phyloP scores from a whole-genome alignment of 2,888 invertebrate genomes.

The Campoletis raptor region DNA sequence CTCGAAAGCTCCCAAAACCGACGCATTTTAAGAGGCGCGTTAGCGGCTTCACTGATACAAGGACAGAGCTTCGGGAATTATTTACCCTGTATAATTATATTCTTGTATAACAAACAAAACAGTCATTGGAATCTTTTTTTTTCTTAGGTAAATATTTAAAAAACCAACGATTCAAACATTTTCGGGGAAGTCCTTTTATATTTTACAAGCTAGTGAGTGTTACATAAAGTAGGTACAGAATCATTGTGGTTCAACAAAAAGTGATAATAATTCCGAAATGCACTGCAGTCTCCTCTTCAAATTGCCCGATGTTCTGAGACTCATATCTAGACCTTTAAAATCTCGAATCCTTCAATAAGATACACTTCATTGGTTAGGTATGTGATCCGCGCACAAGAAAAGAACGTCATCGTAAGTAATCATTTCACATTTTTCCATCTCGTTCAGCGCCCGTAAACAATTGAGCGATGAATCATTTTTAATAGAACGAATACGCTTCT shows the following conservation, averaged over 20 bases:
- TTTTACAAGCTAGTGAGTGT: neutral
- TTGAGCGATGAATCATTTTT: neutral
- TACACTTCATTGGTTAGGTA: too few species aligned
- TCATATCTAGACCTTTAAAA: neutral
- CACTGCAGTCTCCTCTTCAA: neutral
- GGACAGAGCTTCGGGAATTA: neutral
- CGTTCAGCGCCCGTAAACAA: neutral
- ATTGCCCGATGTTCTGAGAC: neutral
- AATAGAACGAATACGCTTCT: neutral
- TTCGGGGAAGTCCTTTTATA: neutral
- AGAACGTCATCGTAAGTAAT: neutral
- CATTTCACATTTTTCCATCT: neutral
- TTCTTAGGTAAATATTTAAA: too few species aligned
- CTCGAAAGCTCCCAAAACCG: neutral
- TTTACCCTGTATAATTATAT: neutral
- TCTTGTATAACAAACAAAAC: too few species aligned
- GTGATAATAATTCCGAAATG: neutral
- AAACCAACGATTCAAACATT: too few species aligned
- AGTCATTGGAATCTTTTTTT: too few species aligned
- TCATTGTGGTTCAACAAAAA: neutral
- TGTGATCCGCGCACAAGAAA: neutral
- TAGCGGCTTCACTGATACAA: neutral
- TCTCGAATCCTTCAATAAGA: too few species aligned
- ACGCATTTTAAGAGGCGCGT: too few species aligned
- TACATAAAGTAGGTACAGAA: neutral